Evolutionary conservation across 2,113 vertebrate species (phyloP), one percentile per base, ranked within the genome.

Genomic region (Festucalex cinctus): DNA sequence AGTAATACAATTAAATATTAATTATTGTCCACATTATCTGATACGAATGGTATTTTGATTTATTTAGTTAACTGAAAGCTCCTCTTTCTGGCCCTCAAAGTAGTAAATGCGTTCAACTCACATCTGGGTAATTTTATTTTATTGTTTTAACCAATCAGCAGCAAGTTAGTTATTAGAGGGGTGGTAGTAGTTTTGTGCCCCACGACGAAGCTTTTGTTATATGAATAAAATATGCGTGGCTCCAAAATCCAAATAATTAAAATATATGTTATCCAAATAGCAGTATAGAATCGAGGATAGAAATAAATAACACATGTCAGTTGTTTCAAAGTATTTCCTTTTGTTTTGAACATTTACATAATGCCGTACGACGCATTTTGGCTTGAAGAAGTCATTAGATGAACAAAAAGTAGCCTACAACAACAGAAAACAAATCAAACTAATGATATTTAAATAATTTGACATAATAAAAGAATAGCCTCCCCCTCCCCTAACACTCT

Each of bases 391-490:
- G 54, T 17, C 24, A 17, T 17, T 8, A 17, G 1, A 56, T 16
- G 24, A 58, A 20, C 3, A 59, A 36, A 36, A 17, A 57, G 16
- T 32, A n/a, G n/a, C n/a, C 20, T 32, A 57, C 32, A 32, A n/a
- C 10, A 60, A 22, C n/a, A 20, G 56, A 58, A 35, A 13, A 59
- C 8, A 37, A 20, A 35, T 59, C 8, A 9, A 36, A 61, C 19
- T 28, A 24, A 24, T 48, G 4, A 28, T 28, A 24, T 48, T 66
- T 86, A 91, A 83, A 90, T 51, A 22, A 51, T 53, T 26, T 35
- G 20, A 13, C 37, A 53, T 53, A 53, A 35, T 35, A n/a, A 93
- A 91, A 88, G 92, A 91, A 92, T 91, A 90, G 89, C 90, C 86
- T 68, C 83, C 82, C 86, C 73, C 85, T 87, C 85, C 74, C 66